These are phyloP conservation scores for Platycnemis pennipes DNA, from an alignment of 2,888 invertebrate genomes.

Conservation along the genomic window DNA sequence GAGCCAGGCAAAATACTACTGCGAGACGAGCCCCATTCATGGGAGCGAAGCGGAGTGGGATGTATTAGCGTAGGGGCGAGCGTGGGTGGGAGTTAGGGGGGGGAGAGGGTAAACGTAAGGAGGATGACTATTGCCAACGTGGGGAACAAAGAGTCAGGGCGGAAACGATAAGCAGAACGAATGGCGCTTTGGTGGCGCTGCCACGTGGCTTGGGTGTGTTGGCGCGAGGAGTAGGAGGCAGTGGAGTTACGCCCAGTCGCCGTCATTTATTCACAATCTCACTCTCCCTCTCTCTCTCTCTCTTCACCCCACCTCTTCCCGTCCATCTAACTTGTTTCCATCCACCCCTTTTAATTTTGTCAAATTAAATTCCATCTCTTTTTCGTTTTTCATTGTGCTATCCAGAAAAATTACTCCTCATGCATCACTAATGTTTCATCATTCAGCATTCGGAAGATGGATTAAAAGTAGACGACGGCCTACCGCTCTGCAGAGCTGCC, in stretches of 20 bases:
- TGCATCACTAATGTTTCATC: too few species aligned
- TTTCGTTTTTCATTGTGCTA: not conserved
- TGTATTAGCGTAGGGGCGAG: too few species aligned
- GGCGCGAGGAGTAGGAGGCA: not conserved
- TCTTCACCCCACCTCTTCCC: too few species aligned
- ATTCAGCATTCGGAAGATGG: too few species aligned
- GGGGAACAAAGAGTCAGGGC: not conserved
- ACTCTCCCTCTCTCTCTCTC: not conserved
- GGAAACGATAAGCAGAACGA: constrained; percentile 32
- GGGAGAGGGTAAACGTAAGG: too few species aligned
- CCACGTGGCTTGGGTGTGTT: not conserved
- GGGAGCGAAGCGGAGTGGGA: not conserved
- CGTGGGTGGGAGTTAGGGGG: too few species aligned
- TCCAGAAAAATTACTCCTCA: too few species aligned
- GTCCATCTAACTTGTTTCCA: not conserved
- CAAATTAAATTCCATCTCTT: not conserved
- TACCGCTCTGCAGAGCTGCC: too few species aligned
- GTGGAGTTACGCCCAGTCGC: not conserved
- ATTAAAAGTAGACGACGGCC: too few species aligned
- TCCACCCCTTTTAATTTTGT: not conserved
- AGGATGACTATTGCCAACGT: not conserved
- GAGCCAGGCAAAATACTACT: not conserved
- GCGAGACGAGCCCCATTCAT: not conserved
- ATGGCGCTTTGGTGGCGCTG: not conserved
- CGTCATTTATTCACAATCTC: not conserved